Conservation (phyloP, 2,888 invertebrate genomes). For the Entomobrya multifasciata region DNA sequence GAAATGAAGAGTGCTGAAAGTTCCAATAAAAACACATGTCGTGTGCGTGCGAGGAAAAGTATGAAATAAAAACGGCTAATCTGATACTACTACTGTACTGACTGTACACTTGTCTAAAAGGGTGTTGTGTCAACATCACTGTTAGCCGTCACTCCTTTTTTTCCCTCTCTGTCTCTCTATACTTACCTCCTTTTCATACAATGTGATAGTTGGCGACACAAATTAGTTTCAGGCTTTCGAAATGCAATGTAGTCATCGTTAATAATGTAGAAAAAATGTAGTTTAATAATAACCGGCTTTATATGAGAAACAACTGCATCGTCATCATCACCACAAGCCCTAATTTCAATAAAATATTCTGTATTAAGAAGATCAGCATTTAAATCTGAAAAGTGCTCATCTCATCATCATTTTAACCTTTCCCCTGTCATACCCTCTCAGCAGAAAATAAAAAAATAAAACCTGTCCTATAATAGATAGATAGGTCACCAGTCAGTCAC, state of each 20-base stretch:
- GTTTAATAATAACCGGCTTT: too few relatives aligned
- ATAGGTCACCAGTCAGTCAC: not conserved
- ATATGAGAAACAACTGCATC: too few relatives aligned
- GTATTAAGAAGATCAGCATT: too few relatives aligned
- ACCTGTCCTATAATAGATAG: constrained; percentile 24
- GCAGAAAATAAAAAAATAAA: not conserved
- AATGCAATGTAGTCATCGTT: too few relatives aligned
- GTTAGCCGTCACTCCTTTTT: not conserved
- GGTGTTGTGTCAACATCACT: constrained; percentile 22
- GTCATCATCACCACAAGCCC: too few relatives aligned
- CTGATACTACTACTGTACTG: not conserved
- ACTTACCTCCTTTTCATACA: not conserved
- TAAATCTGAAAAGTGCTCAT: not conserved
- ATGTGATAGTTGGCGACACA: constrained; percentile 1
- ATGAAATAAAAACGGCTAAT: not conserved
- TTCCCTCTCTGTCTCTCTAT: not conserved
- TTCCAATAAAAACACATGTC: too few relatives aligned
- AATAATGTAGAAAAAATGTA: too few relatives aligned
- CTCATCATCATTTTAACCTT: constrained; percentile 29
- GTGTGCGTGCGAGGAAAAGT: too few relatives aligned
- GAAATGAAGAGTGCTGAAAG: too few relatives aligned
- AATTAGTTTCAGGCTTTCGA: not conserved
- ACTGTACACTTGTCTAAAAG: constrained; percentile 15
- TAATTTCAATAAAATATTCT: too few relatives aligned
- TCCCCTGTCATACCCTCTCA: constrained; percentile 20